phyloP scores from a whole-genome alignment of 1,140 invertebrate genomes.

The Aphelenchoides besseyi region DNA sequence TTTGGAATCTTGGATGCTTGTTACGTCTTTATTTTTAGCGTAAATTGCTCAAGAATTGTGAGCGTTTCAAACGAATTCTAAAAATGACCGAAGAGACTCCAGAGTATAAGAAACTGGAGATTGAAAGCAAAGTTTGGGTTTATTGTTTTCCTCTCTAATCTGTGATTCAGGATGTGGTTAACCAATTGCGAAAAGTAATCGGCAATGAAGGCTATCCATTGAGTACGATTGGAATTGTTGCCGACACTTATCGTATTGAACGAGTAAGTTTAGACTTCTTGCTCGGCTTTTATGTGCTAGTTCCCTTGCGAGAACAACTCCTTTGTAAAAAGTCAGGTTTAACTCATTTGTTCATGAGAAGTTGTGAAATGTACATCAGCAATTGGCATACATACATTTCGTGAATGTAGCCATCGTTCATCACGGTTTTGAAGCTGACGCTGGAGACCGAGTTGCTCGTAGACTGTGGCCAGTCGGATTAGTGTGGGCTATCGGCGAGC shows the following conservation, averaged over 20 bases:
- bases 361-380: no score
- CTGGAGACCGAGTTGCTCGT: no score
- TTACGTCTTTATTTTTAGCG: background rate
- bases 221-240: background rate
- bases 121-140: background rate
- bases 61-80: background rate
- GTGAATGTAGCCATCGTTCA: no score
- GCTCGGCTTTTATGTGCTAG: background rate
- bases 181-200: background rate
- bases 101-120: background rate
- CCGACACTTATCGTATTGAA: background rate
- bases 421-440: no score
- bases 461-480: no score
- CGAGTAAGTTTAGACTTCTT: background rate
- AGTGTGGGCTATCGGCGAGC: no score
- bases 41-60: background rate
- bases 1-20: background rate
- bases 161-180: background rate
- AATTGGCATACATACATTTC: no score
- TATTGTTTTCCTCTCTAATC: background rate
- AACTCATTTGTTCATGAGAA: no score
- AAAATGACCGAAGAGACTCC: background rate
- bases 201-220: background rate
- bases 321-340: no score
- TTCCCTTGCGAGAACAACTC: no score